Base-by-base conservation (phyloP, 1,140 invertebrate species). In the Zaprionus capensis region DNA sequence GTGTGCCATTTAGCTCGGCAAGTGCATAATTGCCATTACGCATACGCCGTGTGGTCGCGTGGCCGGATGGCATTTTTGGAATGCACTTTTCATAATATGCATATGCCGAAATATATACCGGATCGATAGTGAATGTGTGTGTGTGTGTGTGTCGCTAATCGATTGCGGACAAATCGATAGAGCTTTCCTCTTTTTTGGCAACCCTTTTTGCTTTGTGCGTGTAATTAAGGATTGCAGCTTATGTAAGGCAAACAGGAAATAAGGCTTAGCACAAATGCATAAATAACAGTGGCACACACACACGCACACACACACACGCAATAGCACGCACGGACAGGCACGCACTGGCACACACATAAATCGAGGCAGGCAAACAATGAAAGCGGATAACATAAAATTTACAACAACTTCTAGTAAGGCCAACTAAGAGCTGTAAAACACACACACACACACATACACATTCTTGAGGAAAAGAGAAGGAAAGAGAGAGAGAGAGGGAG, bases 361-460 rank as follows among this genome's bases (percentile, higher is more conserved):
- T 84, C 81, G 81, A 84, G 71, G 78, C 81, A 73, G 59, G 57
- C 84, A 87, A 88, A 87, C 84, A 87, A 90, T 88, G 84, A 72
- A 88, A 90, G 69, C 84, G 84, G 84, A 87, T 90, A 87, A 90
- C 81, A 87, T 84, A 88, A 88, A 88, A 87, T 88, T 88, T 90
- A 90, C 84, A 87, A 84, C 83, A 87, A 87, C 80, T 81, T 83
- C 61, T 51, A 36, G 62, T 51, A 72, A 74, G 67, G 57, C 72
- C 61, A 83, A 75, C 80, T 80, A 71, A 82, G n/a, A 75, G 77
- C 78, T 56, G 28, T 80, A 67, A 75, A 64, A 57, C 57, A 70
- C 24, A 68, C 28, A 53, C 24, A 46, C 38, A 56, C 67, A 44
- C 53, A 63, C 41, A 62, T 24, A 24, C 53, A 63, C 41, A 62